Conservation (phyloP, 2,797 vertebrate genomes). For the Naso thynnoides region DNA sequence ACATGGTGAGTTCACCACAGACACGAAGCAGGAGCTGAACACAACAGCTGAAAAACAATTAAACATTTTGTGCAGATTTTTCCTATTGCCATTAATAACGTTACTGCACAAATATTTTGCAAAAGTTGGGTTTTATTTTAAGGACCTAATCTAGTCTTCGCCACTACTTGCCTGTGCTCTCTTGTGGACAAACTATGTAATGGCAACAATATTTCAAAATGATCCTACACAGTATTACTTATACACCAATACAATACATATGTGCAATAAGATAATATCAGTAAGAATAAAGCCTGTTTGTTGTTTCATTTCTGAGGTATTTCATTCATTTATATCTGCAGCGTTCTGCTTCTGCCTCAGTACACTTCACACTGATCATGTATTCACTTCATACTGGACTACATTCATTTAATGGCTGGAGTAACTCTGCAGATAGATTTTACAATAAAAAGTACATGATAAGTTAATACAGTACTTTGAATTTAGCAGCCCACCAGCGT, state of each 20-base stretch:
- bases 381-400: not conserved
- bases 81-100: not conserved
- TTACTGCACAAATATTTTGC: not conserved
- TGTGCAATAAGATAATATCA: not conserved
- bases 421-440: not conserved
- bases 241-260: not conserved
- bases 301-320: not conserved
- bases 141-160: too few species aligned
- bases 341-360: not conserved
- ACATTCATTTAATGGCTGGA: not conserved
- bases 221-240: not conserved
- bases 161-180: constrained; percentile 17
- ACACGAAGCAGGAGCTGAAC: not conserved
- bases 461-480: not conserved
- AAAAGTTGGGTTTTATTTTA: not conserved
- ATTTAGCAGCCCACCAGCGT: not conserved
- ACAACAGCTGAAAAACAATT: not conserved
- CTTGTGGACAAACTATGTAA: constrained; percentile 34
- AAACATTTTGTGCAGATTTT: too few species aligned
- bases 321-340: not conserved
- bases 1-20: not conserved
- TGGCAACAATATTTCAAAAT: not conserved
- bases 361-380: not conserved
- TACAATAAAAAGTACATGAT: not conserved
- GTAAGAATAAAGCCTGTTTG: rapidly evolving